Base-by-base conservation (phyloP, 2,888 invertebrate genomes). In the Lamellibrachia satsuma region DNA sequence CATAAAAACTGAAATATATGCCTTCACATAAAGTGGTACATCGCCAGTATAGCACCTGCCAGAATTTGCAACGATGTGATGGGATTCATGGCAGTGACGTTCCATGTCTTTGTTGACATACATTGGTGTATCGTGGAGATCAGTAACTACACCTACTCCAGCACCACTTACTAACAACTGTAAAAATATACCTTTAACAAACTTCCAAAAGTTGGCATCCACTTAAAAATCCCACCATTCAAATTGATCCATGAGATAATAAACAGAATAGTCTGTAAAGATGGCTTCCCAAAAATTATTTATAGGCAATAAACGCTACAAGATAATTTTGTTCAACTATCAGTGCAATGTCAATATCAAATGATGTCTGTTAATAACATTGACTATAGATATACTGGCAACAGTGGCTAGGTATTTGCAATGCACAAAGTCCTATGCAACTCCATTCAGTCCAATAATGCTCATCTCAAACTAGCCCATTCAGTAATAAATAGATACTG, bases 201-300 rank as follows among this genome's bases (percentile, higher is more conserved):
- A 75, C 75, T 75, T 75, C 75, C 15, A 75, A 75, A 75, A 75
- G 75, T 75, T 75, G 75, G 75, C 75, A 75, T 75, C 75, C 75
- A 75, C 75, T 6, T 75, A 75, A 75, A 75, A 22, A 22, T 75
- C 22, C 75, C n/a, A 4, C 22, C n/a, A n/a, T 22, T 75, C 75
- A 75, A 75, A 75, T 6, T 11, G 75, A 75, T n/a, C n/a, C 15
- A 75, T 6, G n/a, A 22, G 75, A 75, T 22, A 75, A 75, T 75
- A 75, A 6, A 39, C 39, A 39, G 39, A 39, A 39, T 39, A 39
- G 39, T 39, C 39, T 39, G 39, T 39, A 75, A 75, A 75, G 4
- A 75, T 15, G 75, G 22, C 22, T 75, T 75, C 22, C 75, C 15
- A 22, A 75, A 75, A 75, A 75, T 2, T 75, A 75, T 60, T 1